Conservation (phyloP, 2,888 invertebrate species). For the Bugula neritina region DNA sequence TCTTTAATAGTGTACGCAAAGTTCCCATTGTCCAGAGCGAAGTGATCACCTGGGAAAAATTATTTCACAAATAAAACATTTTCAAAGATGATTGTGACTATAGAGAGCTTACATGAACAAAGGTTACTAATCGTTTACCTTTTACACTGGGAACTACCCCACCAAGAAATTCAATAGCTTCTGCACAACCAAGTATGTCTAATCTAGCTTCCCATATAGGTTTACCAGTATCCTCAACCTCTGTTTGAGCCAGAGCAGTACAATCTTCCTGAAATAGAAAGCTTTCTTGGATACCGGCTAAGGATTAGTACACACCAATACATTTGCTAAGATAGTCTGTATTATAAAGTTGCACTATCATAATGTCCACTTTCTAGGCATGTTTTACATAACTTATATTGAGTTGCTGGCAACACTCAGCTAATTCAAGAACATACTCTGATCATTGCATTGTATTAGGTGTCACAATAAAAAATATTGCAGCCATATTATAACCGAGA, state of each 20-base stretch:
- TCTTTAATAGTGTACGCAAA: constrained; percentile 58
- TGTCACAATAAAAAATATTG: no score
- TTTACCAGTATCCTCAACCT: constrained; percentile 58
- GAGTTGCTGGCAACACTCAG: no score
- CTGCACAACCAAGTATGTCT: constrained; percentile 58
- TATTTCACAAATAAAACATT: background rate
- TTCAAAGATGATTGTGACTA: background rate
- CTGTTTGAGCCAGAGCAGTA: constrained; percentile 44
- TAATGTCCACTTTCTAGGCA: no score
- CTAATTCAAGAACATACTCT: no score
- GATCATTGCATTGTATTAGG: no score
- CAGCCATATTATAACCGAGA: no score
- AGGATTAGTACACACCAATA: no score
- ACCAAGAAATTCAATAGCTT: constrained; percentile 58
- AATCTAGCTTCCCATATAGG: constrained; percentile 58
- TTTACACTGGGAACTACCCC: constrained; percentile 52
- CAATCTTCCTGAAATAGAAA: constrained; percentile 42
- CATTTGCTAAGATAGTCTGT: no score
- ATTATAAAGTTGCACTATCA: no score
- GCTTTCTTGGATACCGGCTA: background rate
- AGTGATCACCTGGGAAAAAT: constrained; percentile 52
- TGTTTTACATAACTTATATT: no score
- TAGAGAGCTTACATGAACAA: background rate
- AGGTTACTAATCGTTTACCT: no score
- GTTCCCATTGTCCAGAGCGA: constrained; percentile 52